Percentiles rank a stretch among this genome's conserved stretches.
These are phyloP conservation scores for Crenuchus spilurus DNA, from an alignment of 2,797 vertebrate genomes.

Conservation along the genomic window DNA sequence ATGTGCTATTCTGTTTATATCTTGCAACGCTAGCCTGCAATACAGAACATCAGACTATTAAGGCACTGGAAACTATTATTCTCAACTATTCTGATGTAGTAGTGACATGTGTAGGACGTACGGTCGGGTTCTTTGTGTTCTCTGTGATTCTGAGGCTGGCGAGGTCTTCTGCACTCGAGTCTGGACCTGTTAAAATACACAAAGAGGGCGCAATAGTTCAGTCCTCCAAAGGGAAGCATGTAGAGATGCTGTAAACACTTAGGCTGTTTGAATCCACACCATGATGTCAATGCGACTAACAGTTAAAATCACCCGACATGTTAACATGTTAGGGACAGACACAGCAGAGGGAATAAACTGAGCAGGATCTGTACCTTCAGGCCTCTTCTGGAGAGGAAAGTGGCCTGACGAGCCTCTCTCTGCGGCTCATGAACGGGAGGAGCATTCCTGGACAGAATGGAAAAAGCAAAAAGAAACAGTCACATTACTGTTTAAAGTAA, in stretches of 20 bases:
- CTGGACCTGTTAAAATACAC: constrained; percentile 63
- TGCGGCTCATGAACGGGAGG: constrained; percentile 72
- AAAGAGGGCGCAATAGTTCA: not conserved
- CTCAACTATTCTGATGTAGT: no score
- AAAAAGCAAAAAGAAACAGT: not conserved
- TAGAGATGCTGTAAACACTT: not conserved
- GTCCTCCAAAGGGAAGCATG: no score
- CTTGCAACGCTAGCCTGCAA: no score
- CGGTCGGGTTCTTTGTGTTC: constrained; percentile 82
- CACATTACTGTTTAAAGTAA: no score
- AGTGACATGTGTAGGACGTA: constrained; percentile 80
- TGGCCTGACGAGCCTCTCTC: constrained; percentile 92
- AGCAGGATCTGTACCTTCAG: constrained; percentile 82
- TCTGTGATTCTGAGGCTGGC: constrained; percentile 68
- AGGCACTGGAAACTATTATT: no score
- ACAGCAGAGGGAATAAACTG: not conserved
- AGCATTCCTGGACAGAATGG: constrained; percentile 59
- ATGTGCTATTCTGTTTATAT: no score
- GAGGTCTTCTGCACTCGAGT: constrained; percentile 70
- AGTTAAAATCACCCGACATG: constrained; percentile 5
- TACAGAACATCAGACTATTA: no score
- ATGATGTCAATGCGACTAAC: not conserved
- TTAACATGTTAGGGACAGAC: not conserved
- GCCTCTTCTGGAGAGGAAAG: constrained; percentile 91
- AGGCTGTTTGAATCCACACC: constrained; percentile 8